Percentiles rank a stretch among this genome's conserved stretches.
phyloP scores from a whole-genome alignment of 2,888 invertebrate species.

The Drosophila mimica region DNA sequence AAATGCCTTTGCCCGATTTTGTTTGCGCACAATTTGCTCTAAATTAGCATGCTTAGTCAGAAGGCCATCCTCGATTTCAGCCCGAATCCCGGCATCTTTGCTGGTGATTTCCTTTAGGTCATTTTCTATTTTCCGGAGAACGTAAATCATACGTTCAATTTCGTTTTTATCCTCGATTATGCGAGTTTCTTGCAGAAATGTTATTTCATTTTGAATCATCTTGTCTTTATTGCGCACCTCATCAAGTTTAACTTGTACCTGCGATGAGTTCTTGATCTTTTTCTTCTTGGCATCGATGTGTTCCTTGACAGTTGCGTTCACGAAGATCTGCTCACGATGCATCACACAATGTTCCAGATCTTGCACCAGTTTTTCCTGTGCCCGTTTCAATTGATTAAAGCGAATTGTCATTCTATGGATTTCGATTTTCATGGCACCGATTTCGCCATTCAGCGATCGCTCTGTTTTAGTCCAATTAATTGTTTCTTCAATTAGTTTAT shows the following conservation, averaged over 20 bases:
- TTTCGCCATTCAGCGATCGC: conserved; percentile 88
- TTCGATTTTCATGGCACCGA: conserved; percentile 91
- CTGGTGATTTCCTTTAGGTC: conserved; percentile 74
- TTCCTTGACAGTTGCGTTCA: conserved; percentile 87
- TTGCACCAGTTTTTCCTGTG: conserved; percentile 85
- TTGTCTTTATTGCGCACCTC: conserved; percentile 87
- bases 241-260: conserved; percentile 87
- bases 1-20: conserved; percentile 65
- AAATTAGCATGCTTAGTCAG: conserved; percentile 80
- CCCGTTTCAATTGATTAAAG: conserved; percentile 81
- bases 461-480: conserved; percentile 89
- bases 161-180: conserved; percentile 67
- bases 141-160: conserved; percentile 67
- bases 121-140: conserved; percentile 67
- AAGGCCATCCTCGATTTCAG: conserved; percentile 85
- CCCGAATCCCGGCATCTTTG: conserved; percentile 74
- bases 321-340: conserved; percentile 88
- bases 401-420: conserved; percentile 93
- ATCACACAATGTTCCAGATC: conserved; percentile 89
- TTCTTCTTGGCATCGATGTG: conserved; percentile 85
- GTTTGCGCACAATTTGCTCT: conserved; percentile 67
- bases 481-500: conserved; percentile 90
- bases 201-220: conserved; percentile 85
- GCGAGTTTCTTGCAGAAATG: conserved; percentile 69
- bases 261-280: conserved; percentile 85